Evolutionary conservation across 2,113 vertebrate species (phyloP).

Genomic region (Ptychochromis oligacanthus): DNA sequence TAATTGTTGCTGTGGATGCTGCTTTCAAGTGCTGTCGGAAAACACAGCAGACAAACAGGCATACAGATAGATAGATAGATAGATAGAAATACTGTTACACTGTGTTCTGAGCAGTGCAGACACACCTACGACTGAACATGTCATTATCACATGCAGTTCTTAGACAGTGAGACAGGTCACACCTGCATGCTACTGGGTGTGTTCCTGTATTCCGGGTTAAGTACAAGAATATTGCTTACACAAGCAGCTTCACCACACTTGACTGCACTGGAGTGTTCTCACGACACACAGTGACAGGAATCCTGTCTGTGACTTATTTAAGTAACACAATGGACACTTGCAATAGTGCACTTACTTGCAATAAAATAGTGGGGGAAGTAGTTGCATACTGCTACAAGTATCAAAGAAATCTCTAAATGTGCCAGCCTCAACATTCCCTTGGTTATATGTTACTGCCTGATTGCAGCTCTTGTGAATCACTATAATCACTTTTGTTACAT

Average conservation of each 20-base stretch:
- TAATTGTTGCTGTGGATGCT: neutral
- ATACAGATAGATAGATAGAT: conserved; percentile 9
- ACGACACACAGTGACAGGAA: neutral
- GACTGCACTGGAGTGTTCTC: neutral
- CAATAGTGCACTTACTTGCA: too few species aligned
- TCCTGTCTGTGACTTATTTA: neutral
- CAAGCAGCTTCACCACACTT: neutral
- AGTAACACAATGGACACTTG: neutral
- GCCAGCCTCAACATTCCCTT: neutral
- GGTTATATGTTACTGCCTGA: neutral
- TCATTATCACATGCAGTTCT: neutral
- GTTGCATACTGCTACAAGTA: too few species aligned
- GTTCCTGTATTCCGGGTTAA: neutral
- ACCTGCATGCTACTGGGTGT: conserved; percentile 43
- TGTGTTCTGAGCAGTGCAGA: neutral
- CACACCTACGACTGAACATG: neutral
- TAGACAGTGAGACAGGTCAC: neutral
- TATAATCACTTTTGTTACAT: neutral
- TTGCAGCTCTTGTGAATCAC: neutral
- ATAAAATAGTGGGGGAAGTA: too few species aligned
- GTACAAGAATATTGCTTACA: neutral
- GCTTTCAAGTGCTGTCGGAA: neutral
- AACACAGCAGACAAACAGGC: neutral
- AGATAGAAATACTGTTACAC: neutral
- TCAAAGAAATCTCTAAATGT: neutral